Conservation (phyloP, 2,797 vertebrate genomes). For the Peromyscus nudipes region DNA sequence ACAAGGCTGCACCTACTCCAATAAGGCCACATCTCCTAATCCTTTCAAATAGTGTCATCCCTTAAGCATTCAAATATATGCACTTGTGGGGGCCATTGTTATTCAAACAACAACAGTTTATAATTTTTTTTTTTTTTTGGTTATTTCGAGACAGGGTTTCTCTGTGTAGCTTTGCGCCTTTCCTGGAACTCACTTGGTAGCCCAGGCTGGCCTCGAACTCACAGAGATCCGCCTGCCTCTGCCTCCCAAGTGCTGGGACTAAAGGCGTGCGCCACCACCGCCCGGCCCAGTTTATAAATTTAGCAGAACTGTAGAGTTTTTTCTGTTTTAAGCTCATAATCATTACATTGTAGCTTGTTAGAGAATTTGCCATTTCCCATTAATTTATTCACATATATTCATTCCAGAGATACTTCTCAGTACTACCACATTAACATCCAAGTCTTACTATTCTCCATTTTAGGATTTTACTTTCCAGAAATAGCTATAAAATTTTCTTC, state of each 20-base stretch:
- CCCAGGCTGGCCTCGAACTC: too few relatives aligned
- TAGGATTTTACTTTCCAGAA: conserved; percentile 51
- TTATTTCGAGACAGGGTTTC: too few relatives aligned
- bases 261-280: too few relatives aligned
- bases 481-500: conserved; percentile 25
- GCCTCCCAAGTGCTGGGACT: too few relatives aligned
- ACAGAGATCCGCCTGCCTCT: too few relatives aligned
- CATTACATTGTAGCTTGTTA: conserved; percentile 38
- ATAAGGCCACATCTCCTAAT: too few relatives aligned
- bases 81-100: neutral
- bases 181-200: too few relatives aligned
- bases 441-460: conserved; percentile 22
- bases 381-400: conserved; percentile 41
- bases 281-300: neutral
- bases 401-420: neutral
- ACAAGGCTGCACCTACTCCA: neutral
- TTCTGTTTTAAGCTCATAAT: neutral
- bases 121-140: too few relatives aligned
- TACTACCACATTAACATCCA: conserved; percentile 5
- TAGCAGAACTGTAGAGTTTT: neutral
- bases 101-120: neutral
- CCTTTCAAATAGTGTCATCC: neutral
- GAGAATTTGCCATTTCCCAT: conserved; percentile 22
- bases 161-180: too few relatives aligned
- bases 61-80: neutral